Conservation (phyloP, 2,113 vertebrate species). For the Galbula dea region DNA sequence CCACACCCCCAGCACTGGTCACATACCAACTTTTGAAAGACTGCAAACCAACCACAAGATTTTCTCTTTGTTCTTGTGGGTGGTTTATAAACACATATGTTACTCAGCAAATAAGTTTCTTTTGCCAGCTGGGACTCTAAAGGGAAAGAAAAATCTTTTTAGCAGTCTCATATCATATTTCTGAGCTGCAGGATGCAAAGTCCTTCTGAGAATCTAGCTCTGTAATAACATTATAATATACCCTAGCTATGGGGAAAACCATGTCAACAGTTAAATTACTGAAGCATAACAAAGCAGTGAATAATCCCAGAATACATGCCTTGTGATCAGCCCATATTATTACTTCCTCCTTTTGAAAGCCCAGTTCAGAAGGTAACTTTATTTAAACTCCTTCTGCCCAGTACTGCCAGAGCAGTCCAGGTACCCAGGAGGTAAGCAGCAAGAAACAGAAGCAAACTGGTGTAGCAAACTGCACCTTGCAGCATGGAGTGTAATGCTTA, state of each 20-base stretch:
- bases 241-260: neutral
- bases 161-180: neutral
- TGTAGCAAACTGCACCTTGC: neutral
- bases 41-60: neutral
- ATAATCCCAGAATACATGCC: neutral
- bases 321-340: neutral
- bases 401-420: neutral
- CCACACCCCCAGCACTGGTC: neutral
- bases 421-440: neutral
- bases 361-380: conserved; percentile 12
- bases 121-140: neutral
- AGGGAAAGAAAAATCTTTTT: neutral
- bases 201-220: neutral
- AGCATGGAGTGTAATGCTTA: neutral
- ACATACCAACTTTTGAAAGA: neutral
- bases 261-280: neutral
- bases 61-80: neutral
- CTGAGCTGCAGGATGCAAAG: neutral
- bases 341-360: neutral
- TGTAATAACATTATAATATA: neutral
- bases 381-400: neutral
- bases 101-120: neutral
- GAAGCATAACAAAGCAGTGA: neutral
- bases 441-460: neutral
- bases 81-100: neutral